Percentiles rank a stretch among this genome's conserved stretches.
Evolutionary conservation across 2,797 vertebrate species (phyloP).

Genomic region (Macroramphosus scolopax): DNA sequence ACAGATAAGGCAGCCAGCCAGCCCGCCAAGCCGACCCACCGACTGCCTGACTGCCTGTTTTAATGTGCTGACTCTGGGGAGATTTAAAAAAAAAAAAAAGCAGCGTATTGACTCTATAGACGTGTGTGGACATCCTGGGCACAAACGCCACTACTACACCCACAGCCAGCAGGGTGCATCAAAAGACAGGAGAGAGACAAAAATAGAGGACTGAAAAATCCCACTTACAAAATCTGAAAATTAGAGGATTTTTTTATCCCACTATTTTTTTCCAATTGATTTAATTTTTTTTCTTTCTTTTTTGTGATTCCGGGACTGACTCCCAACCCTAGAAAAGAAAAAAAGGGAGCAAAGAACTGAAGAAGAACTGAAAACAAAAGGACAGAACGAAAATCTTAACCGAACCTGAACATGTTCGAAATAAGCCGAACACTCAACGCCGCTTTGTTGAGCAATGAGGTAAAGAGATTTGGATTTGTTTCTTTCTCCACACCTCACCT

Average conservation of each 20-base stretch:
- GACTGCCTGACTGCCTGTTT: constrained; percentile 93
- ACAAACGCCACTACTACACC: constrained; percentile 88
- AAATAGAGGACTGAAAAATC: constrained; percentile 58
- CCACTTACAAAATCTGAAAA: constrained; percentile 64
- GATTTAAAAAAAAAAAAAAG: constrained; percentile 77
- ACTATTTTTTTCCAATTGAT: constrained; percentile 65
- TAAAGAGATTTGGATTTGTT: constrained; percentile 81
- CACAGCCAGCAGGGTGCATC: constrained; percentile 90
- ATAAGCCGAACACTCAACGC: constrained; percentile 99
- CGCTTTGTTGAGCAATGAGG: constrained; percentile 99
- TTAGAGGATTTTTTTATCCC: constrained; percentile 62
- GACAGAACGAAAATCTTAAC: constrained; percentile 56
- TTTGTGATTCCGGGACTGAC: constrained; percentile 73
- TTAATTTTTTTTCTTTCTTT: constrained; percentile 64
- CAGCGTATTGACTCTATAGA: constrained; percentile 91
- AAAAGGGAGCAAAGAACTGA: constrained; percentile 69
- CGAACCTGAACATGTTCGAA: constrained; percentile 96
- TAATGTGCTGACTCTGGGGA: constrained; percentile 98
- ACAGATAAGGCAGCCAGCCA: constrained; percentile 94
- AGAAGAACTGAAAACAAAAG: constrained; percentile 63
- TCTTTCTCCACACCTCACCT: constrained; percentile 65
- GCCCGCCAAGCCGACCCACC: constrained; percentile 79
- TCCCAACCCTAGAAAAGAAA: constrained; percentile 62
- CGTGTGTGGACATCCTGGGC: constrained; percentile 87
- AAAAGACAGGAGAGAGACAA: constrained; percentile 63